Evolutionary conservation across 2,888 invertebrate species (phyloP), one percentile per base, ranked within the genome.

Genomic region (Acrobasis repandana): DNA sequence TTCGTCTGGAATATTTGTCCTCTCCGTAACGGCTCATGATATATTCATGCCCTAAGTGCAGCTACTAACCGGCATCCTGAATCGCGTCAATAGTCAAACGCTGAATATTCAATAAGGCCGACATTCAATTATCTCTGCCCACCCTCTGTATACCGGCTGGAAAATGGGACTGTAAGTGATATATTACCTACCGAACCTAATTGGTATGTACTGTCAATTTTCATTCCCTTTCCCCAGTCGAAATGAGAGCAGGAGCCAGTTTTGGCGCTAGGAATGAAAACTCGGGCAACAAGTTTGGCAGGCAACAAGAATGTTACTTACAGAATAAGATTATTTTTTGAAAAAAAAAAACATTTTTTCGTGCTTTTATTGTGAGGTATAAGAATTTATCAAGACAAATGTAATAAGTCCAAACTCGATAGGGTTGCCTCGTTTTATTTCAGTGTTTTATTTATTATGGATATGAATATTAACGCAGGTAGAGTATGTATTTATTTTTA

Each of bases 91-190:
- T 48, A 57, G 57, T 34, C 57, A 47, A 57, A 57, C 48, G 48
- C 57, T 57, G 57, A 57, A 57, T 57, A 57, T 57, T 57, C 57
- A 57, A 57, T 57, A 57, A 48, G 57, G 33, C 34, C 34, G 28
- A 57, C 57, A 57, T 57, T 47, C 57, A 57, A 57, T 57, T 57
- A 57, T 57, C 47, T 57, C 57, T 47, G 48, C 16, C 57, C 57
- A 57, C 57, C 57, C 47, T 48, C 50, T 28, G 28, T 20, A 43
- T 43, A 43, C 43, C 9, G 36, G 48, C 48, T 50, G 50, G 47
- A 57, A 57, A 57, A 57, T 33, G 57, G 57, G 57, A 28, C 47
- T 47, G 28, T 57, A 57, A 57, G 57, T 57, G 57, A 57, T 57
- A 57, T 57, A 57, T 57, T 57, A 57, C 57, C 57, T 57, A 47